A percentile compares a stretch with the other conserved stretches of the same genome.
These are phyloP conservation scores for Morbakka virulenta DNA, from an alignment of 30 jellyfish, hydroid and myxozoan genomes.

Conservation along the genomic window DNA sequence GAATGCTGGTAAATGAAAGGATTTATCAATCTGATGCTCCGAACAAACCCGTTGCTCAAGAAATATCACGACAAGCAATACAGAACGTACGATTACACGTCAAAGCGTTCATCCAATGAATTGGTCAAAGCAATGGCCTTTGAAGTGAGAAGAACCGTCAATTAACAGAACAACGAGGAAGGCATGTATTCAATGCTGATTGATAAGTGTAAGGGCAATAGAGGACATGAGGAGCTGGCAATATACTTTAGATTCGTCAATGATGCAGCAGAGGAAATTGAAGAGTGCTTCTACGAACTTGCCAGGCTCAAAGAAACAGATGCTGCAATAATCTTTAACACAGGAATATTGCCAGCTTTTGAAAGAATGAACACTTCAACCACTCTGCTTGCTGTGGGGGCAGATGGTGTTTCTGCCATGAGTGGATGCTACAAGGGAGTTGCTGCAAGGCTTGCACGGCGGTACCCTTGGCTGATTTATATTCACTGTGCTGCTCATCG, in stretches of 20 bases:
- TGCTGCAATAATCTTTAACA: no score
- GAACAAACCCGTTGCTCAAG: not conserved
- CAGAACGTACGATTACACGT: not conserved
- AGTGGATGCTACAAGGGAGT: no score
- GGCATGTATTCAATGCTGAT: not conserved
- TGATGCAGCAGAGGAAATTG: no score
- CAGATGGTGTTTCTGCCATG: no score
- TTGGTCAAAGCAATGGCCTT: not conserved
- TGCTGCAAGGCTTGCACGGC: no score
- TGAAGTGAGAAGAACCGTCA: not conserved
- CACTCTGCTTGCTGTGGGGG: no score
- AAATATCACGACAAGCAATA: not conserved
- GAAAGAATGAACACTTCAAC: no score
- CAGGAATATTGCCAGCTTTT: no score
- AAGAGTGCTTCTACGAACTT: no score
- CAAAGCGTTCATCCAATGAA: not conserved
- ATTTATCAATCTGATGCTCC: not conserved
- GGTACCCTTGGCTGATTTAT: no score
- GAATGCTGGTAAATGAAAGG: not conserved
- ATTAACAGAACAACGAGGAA: not conserved
- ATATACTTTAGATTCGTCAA: not conserved
- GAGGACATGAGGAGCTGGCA: not conserved
- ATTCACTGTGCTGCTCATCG: no score
- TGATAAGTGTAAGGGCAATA: not conserved
- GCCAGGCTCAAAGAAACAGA: no score